These are phyloP conservation scores for Idaea aversata DNA, from an alignment of 2,888 invertebrate species.

Conservation along the genomic window DNA sequence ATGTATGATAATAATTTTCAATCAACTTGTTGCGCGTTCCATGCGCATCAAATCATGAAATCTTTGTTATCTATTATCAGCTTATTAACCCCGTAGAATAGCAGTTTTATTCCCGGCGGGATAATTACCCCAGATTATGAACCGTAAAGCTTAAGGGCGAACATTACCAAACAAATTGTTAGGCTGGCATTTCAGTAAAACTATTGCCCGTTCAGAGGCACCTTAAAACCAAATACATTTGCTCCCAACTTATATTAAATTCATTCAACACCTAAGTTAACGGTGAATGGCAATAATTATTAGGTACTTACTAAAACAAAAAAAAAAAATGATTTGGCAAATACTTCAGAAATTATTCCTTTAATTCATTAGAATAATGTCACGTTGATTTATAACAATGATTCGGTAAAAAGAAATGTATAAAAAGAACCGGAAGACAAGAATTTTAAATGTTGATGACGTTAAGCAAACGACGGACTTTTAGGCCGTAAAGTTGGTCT, in stretches of 20 bases:
- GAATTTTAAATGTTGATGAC: slow-evolving; percentile 9
- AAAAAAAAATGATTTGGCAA: slow-evolving; percentile 30
- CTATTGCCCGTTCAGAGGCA: slow-evolving; percentile 9
- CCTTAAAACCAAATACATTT: slow-evolving; percentile 30
- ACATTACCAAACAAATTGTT: neutral
- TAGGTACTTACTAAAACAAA: slow-evolving; percentile 34
- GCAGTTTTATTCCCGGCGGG: no score
- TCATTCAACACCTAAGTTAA: slow-evolving; percentile 36
- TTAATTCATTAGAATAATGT: slow-evolving; percentile 11
- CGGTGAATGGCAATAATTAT: slow-evolving; percentile 48
- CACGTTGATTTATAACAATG: slow-evolving; percentile 16
- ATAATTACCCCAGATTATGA: no score
- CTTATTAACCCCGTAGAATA: no score
- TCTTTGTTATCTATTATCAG: no score
- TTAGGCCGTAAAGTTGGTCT: neutral
- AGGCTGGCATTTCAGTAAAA: neutral
- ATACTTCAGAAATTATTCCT: slow-evolving; percentile 21
- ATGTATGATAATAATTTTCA: no score
- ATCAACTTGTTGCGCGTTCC: no score
- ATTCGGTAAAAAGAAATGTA: slow-evolving; percentile 13
- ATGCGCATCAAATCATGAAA: no score
- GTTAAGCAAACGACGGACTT: neutral
- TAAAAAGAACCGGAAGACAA: slow-evolving; percentile 47
- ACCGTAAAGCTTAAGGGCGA: neutral
- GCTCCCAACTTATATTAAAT: slow-evolving; percentile 24